Evolutionary conservation across 2,113 vertebrate species (phyloP).

Genomic region (Ammodytes marinus): DNA sequence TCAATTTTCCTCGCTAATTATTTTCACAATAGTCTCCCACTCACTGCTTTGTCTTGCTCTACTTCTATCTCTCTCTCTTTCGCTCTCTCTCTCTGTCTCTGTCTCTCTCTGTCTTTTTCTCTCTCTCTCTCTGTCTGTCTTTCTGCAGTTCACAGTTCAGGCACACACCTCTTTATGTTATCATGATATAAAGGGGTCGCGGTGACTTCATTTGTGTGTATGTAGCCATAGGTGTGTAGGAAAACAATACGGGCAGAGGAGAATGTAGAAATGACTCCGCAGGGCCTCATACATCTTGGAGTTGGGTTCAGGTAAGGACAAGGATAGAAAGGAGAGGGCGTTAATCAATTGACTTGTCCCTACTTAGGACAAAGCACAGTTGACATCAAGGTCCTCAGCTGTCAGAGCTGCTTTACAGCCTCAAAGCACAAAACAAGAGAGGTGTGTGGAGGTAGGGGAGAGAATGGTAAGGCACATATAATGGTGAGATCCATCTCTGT

Average conservation of each 20-base stretch:
- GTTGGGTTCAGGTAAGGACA: neutral
- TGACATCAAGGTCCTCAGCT: constrained; percentile 52
- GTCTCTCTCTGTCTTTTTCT: neutral
- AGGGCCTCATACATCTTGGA: neutral
- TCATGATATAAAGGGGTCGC: neutral
- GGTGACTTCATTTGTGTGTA: neutral
- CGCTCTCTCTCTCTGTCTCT: neutral
- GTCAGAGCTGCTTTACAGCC: constrained; percentile 50
- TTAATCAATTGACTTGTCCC: constrained; percentile 64
- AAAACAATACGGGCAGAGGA: constrained; percentile 1
- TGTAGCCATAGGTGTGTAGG: neutral
- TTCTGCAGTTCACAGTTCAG: neutral
- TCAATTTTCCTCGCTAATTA: neutral
- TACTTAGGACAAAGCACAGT: constrained; percentile 52
- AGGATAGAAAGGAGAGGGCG: constrained; percentile 23
- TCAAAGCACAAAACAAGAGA: constrained; percentile 4
- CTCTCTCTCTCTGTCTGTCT: neutral
- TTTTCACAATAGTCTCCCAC: constrained; percentile 35
- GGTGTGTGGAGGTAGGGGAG: neutral
- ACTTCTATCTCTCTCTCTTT: neutral
- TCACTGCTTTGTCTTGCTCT: constrained; percentile 22
- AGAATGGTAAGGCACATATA: neutral
- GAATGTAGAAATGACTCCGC: constrained; percentile 22
- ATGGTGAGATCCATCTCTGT: too few species aligned
- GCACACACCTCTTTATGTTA: neutral